Percentiles rank a stretch among this genome's conserved stretches.
Evolutionary conservation across 2,888 invertebrate genomes (phyloP).

Genomic region (Crioceris asparagi): DNA sequence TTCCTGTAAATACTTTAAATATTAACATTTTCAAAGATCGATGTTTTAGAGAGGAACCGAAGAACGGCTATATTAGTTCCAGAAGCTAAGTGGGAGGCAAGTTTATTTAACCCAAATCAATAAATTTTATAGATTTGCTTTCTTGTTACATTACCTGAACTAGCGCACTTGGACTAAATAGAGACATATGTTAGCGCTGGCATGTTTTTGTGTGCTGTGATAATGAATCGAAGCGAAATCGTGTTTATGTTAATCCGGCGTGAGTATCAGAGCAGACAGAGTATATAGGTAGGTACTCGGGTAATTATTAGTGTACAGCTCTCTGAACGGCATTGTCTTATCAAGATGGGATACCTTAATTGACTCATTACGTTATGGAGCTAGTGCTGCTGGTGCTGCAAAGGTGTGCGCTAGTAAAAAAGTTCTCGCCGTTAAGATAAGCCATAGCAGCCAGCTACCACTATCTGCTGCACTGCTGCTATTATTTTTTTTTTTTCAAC

Average conservation of each 20-base stretch:
- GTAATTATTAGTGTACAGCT: constrained; percentile 36
- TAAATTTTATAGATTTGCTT: too few relatives aligned
- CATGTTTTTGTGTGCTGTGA: too few relatives aligned
- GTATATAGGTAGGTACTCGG: constrained; percentile 28
- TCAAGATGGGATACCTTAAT: constrained; percentile 36
- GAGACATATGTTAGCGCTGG: constrained; percentile 3
- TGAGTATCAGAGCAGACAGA: constrained; percentile 10
- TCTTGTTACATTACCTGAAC: constrained; percentile 1
- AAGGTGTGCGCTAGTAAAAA: constrained; percentile 38
- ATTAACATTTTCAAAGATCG: too few relatives aligned
- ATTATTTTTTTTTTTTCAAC: too few relatives aligned
- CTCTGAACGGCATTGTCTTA: constrained; percentile 33
- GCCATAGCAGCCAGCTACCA: too few relatives aligned
- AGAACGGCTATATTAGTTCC: too few relatives aligned
- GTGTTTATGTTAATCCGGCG: constrained; percentile 37
- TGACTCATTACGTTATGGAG: constrained; percentile 38
- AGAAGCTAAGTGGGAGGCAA: too few relatives aligned
- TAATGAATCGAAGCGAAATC: constrained; percentile 23
- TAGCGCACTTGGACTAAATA: not conserved
- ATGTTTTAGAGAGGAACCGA: too few relatives aligned
- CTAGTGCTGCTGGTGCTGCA: constrained; percentile 14
- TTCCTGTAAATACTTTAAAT: too few relatives aligned
- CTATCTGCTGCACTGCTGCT: too few relatives aligned
- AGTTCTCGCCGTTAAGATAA: constrained; percentile 37
- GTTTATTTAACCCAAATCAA: too few relatives aligned